A percentile compares a stretch with the other conserved stretches of the same genome.
These are phyloP conservation scores for Trematocara macrostoma DNA, from an alignment of 2,113 vertebrate genomes.

Conservation along the genomic window DNA sequence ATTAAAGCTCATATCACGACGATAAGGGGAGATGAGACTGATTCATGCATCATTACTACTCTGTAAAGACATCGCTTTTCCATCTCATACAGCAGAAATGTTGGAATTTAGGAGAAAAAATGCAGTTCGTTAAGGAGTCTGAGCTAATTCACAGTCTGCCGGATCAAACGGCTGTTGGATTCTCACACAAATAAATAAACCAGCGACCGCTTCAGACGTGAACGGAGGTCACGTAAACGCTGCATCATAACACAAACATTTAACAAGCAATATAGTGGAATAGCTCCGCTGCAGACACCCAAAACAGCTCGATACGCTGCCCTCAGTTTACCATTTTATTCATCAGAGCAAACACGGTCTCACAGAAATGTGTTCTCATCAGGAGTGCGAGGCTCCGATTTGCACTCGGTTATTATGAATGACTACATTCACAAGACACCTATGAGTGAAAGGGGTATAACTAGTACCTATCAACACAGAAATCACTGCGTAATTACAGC, in stretches of 20 bases:
- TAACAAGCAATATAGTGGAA: neutral
- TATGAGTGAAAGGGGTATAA: neutral
- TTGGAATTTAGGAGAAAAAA: neutral
- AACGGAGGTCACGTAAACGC: neutral
- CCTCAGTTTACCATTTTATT: neutral
- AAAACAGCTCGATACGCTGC: neutral
- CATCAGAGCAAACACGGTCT: neutral
- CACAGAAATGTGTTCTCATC: neutral
- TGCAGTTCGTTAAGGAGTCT: neutral
- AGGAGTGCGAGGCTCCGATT: neutral
- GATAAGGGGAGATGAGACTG: slow-evolving; percentile 19
- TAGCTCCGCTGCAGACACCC: neutral
- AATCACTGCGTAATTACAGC: neutral
- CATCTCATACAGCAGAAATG: neutral
- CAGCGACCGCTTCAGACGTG: neutral
- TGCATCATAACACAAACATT: neutral
- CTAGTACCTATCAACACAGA: neutral
- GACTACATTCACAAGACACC: neutral
- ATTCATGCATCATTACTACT: slow-evolving; percentile 37
- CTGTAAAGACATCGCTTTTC: neutral
- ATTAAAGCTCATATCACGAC: slow-evolving; percentile 16
- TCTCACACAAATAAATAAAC: neutral
- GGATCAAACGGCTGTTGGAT: neutral
- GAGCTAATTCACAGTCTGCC: neutral
- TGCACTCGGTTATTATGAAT: neutral